Conservation (phyloP, 2,797 vertebrate species). For the Eulemur mongoz region DNA sequence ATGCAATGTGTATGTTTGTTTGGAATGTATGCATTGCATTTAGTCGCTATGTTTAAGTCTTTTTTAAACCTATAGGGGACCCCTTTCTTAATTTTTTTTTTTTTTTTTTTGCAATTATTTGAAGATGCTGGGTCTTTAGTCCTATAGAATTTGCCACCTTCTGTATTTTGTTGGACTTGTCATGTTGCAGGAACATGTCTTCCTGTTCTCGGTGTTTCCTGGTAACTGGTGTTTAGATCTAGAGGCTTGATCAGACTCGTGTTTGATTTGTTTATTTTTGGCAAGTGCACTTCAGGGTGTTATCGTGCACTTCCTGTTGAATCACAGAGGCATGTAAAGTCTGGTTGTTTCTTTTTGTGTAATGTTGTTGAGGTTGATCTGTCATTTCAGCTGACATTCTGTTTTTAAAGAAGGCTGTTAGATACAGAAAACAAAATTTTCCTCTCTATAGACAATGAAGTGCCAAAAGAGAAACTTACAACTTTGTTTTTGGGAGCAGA, state of each 20-base stretch:
- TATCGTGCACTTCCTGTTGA: slow-evolving; percentile 27
- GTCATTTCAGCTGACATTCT: slow-evolving; percentile 1
- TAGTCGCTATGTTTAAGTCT: not conserved
- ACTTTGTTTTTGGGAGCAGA: not conserved
- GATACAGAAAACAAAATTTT: slow-evolving; percentile 6
- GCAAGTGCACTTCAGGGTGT: not conserved
- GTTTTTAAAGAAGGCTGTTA: not conserved
- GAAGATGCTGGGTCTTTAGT: not conserved
- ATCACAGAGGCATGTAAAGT: not conserved
- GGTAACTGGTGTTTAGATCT: slow-evolving; percentile 10
- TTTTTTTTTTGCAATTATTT: not conserved
- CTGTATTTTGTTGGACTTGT: not conserved
- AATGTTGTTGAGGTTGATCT: not conserved
- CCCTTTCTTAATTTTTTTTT: not conserved
- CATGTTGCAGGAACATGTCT: not conserved
- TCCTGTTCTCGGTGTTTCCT: slow-evolving; percentile 27
- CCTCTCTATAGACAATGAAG: not conserved
- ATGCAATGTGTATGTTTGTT: not conserved
- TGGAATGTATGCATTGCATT: not conserved
- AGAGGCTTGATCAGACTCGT: not conserved
- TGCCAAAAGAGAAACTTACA: not conserved
- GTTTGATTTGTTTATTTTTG: slow-evolving; percentile 8
- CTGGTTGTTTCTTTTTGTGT: not conserved
- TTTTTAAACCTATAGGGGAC: not conserved
- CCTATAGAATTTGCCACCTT: not conserved